Base-by-base conservation (phyloP, 2,797 vertebrate genomes). In the Hyperoplus immaculatus region DNA sequence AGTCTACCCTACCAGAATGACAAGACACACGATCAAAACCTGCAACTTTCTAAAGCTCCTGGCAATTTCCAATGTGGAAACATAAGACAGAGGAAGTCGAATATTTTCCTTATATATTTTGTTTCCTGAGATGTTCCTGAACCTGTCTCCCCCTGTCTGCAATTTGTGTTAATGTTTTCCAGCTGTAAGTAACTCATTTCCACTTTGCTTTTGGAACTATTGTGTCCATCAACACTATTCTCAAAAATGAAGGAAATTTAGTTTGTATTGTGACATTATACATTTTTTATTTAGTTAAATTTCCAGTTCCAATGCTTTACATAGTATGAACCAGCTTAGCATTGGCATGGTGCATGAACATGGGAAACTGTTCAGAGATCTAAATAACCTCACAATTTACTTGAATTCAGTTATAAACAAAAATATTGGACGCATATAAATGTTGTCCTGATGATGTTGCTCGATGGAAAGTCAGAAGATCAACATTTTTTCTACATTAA, bases 61-160 rank as follows among this genome's bases (percentile, higher is more conserved):
- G 13, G 7, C 4, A n/a, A 14, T n/a, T 41, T 53, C 16, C 3
- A 12, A n/a, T 6, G 14, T 51, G 18, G 15, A 71, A 36, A 29
- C 9, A 5, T 45, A 10, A 8, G n/a, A 45, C n/a, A 55, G 16
- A 55, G 41, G 10, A 67, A 39, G 29, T 3, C 8, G 15, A 15
- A 60, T n/a, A 11, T 41, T 42, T n/a, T 13, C 14, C 54, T 3
- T 38, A 14, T 38, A 13, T 13, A 21, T 51, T 51, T 51, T 47
- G 38, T 39, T 59, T 47, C 18, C 69, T 29, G 18, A 55, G 6
- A 42, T 65, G 46, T 74, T 66, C 62, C 55, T 58, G 54, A 55
- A 69, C 41, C 18, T n/a, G 57, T 53, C 57, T 68, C 29, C 57
- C 49, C 15, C 36, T 58, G 57, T 47, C 51, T 13, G 2, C 39